Evolutionary conservation across 2,113 vertebrate species (phyloP).

Genomic region (Fulmarus glacialis): DNA sequence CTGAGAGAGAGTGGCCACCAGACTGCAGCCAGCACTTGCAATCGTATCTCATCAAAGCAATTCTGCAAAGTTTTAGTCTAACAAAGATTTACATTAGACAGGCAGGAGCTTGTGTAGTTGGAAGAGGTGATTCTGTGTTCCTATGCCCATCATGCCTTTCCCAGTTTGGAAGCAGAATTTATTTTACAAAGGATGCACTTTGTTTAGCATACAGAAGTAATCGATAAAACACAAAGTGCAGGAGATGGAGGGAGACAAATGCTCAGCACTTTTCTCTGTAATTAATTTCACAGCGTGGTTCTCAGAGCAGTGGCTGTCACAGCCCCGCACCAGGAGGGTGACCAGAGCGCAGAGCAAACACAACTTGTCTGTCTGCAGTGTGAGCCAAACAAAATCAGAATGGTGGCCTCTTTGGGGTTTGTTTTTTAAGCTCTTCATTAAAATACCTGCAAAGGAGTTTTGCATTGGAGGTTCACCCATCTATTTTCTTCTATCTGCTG

Average conservation of each 20-base stretch:
- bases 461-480: slow-evolving; percentile 44
- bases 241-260: slow-evolving; percentile 18
- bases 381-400: background rate
- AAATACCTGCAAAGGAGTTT: background rate
- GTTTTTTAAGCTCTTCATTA: background rate
- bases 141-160: background rate
- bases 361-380: background rate
- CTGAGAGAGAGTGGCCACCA: background rate
- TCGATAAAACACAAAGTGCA: background rate
- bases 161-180: background rate
- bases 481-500: slow-evolving; percentile 64
- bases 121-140: background rate
- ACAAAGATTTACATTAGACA: background rate
- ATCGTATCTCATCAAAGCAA: fast-evolving
- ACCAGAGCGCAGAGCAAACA: slow-evolving; percentile 30
- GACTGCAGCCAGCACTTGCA: background rate
- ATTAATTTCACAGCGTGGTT: slow-evolving; percentile 19
- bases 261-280: slow-evolving; percentile 32
- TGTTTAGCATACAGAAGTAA: slow-evolving; percentile 3
- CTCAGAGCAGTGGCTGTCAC: background rate
- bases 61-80: background rate
- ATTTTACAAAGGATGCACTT: background rate
- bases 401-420: background rate
- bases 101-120: background rate
- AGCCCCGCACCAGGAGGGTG: background rate